These are phyloP conservation scores for Bombus turneri DNA, from an alignment of 1,140 invertebrate species.

Conservation along the genomic window DNA sequence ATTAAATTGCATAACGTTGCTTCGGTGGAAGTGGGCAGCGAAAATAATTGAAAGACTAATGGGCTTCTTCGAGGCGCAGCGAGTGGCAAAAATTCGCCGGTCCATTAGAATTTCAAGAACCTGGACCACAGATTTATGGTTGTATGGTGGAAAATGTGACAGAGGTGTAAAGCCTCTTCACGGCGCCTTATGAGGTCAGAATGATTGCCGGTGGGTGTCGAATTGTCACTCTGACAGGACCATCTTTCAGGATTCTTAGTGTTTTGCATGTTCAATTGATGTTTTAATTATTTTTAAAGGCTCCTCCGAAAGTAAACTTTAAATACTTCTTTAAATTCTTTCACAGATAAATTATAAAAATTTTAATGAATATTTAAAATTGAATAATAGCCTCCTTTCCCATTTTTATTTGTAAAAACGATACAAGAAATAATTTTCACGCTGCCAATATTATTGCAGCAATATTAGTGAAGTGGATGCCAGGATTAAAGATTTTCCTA, in stretches of 20 bases:
- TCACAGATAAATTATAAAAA: too few species aligned
- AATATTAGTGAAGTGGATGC: too few species aligned
- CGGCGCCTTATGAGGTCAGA: neutral
- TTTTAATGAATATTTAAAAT: too few species aligned
- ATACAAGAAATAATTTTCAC: too few species aligned
- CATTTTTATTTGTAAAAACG: too few species aligned
- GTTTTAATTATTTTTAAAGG: neutral
- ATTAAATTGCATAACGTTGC: constrained; percentile 66
- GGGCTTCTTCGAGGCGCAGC: constrained; percentile 13
- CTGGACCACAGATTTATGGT: neutral
- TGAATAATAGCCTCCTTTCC: too few species aligned
- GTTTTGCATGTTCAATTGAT: neutral
- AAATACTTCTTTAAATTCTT: too few species aligned
- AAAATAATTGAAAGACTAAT: constrained; percentile 64
- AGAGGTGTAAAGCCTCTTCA: neutral
- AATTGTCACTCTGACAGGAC: neutral
- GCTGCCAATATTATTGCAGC: too few species aligned
- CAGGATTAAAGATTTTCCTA: too few species aligned
- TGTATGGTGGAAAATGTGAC: neutral
- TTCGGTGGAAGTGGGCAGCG: constrained; percentile 47
- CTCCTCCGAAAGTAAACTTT: neutral
- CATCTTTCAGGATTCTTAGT: too few species aligned
- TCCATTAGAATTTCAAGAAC: constrained; percentile 28
- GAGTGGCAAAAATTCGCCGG: neutral
- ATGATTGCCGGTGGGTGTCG: neutral